Conservation (phyloP, 1,140 invertebrate genomes). For the Penaeus indicus region DNA sequence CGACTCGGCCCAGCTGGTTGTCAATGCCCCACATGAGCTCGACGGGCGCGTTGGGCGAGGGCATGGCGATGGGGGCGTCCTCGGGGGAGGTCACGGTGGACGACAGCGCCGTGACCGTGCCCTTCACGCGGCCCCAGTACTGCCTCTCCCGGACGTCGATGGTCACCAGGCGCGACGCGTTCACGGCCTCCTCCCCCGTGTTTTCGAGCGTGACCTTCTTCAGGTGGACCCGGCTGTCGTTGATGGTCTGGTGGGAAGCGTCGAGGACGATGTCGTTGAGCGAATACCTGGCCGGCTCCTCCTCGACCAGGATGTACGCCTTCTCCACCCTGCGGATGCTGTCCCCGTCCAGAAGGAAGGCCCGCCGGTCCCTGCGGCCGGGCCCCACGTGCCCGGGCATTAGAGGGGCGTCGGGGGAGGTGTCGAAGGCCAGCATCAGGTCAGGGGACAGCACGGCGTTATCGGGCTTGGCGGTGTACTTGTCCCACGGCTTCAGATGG, state of each 20-base stretch:
- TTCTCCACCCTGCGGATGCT: constrained; percentile 32
- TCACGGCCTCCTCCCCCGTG: constrained; percentile 24
- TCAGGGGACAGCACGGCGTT: constrained; percentile 50
- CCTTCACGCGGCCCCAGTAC: constrained; percentile 61
- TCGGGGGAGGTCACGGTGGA: constrained; percentile 40
- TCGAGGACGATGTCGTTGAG: constrained; percentile 52
- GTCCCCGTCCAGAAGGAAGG: constrained; percentile 41
- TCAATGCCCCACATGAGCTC: constrained; percentile 56
- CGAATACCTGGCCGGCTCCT: constrained; percentile 54
- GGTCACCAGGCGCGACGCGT: constrained; percentile 22
- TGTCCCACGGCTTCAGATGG: constrained; percentile 49
- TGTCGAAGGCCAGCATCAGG: constrained; percentile 42
- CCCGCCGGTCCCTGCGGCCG: neutral
- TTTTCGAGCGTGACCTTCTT: constrained; percentile 39
- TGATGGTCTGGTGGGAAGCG: neutral
- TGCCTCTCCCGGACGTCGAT: constrained; percentile 55
- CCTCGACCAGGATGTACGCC: constrained; percentile 49
- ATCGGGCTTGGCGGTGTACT: constrained; percentile 56
- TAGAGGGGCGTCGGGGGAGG: constrained; percentile 1
- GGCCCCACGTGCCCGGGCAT: constrained; percentile 48
- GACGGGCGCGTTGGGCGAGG: constrained; percentile 35
- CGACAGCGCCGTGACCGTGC: constrained; percentile 57
- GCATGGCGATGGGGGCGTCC: constrained; percentile 50
- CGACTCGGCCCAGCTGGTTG: constrained; percentile 25
- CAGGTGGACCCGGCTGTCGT: constrained; percentile 16